Conservation (phyloP, 2,113 vertebrate species). For the Laticauda laticaudata region DNA sequence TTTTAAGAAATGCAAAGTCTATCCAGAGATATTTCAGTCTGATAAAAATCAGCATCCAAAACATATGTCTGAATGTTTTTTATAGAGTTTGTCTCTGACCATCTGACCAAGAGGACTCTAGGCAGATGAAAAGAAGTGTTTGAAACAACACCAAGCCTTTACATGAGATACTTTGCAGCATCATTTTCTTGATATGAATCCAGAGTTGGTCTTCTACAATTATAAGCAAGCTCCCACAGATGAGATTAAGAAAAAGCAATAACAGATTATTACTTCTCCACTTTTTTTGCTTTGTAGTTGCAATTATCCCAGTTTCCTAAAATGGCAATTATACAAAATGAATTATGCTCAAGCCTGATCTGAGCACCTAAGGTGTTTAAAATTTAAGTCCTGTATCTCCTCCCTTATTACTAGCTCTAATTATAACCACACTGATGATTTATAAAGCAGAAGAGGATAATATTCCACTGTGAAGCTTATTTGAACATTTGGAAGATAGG, state of each 20-base stretch:
- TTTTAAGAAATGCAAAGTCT: constrained; percentile 62
- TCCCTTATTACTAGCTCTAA: constrained; percentile 11
- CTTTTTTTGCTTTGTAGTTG: background rate
- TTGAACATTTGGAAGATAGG: background rate
- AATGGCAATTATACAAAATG: background rate
- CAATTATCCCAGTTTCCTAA: background rate
- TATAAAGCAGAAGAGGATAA: background rate
- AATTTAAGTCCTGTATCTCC: constrained; percentile 6
- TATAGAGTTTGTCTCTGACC: constrained; percentile 37
- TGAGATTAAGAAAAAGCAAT: background rate
- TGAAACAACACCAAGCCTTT: constrained; percentile 1
- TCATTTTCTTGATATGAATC: background rate
- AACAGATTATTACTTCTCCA: background rate
- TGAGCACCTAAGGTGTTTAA: background rate
- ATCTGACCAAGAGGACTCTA: constrained; percentile 64
- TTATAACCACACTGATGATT: background rate
- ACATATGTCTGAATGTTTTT: constrained; percentile 50
- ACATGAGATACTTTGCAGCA: constrained; percentile 25
- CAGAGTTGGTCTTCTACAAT: background rate
- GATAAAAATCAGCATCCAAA: constrained; percentile 61
- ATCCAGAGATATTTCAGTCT: constrained; percentile 50
- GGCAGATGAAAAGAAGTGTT: constrained; percentile 32
- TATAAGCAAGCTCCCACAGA: background rate
- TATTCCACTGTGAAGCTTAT: background rate
- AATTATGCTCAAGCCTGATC: background rate